Evolutionary conservation across 2,888 invertebrate species (phyloP).

Genomic region (Tanypteryx hageni): DNA sequence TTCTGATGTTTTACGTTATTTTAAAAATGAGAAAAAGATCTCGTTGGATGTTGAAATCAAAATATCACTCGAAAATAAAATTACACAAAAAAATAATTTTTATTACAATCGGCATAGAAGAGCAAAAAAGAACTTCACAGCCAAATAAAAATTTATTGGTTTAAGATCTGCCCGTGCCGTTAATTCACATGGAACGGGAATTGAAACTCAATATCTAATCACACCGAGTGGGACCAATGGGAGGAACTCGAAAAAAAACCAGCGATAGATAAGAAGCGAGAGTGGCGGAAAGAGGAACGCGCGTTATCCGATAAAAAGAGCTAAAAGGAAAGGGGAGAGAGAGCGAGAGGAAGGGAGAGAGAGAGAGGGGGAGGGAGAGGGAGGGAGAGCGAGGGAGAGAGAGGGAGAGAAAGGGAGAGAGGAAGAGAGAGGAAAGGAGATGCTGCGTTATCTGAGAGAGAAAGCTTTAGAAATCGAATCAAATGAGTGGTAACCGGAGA

Average conservation of each 20-base stretch:
- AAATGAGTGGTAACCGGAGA: background rate
- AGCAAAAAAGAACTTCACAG: background rate
- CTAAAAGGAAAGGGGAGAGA: background rate
- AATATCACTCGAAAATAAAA: no score
- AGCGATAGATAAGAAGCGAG: conserved; percentile 5
- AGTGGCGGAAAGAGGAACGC: background rate
- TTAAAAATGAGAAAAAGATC: no score
- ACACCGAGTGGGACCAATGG: background rate
- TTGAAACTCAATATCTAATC: conserved; percentile 16
- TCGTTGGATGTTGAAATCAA: no score
- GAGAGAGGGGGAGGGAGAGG: background rate
- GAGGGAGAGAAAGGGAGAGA: background rate
- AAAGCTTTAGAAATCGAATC: background rate
- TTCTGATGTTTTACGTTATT: no score
- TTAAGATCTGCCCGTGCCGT: background rate
- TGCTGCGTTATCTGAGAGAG: background rate
- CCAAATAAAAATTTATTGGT: background rate
- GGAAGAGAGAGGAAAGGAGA: no score
- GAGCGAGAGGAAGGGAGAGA: background rate
- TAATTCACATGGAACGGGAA: conserved; percentile 17
- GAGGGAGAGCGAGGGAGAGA: background rate
- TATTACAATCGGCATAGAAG: no score
- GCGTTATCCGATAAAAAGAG: background rate
- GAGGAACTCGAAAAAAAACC: background rate
- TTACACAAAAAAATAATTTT: no score